Evolutionary conservation across 2,113 vertebrate genomes (phyloP).

Genomic region (Melanocharis versteri): DNA sequence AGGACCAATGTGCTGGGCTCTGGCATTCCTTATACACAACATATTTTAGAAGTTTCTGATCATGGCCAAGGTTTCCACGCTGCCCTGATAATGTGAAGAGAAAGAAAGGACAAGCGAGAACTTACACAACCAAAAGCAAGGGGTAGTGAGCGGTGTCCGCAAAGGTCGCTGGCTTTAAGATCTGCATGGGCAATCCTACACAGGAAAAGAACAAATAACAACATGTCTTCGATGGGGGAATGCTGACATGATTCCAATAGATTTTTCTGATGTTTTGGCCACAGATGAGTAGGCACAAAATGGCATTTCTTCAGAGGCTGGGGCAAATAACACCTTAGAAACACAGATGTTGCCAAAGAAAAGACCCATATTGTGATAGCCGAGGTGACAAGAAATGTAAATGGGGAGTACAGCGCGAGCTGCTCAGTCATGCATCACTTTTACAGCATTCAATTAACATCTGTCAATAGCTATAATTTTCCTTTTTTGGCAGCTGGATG

Average conservation of each 20-base stretch:
- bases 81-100: neutral
- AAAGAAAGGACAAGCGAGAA: neutral
- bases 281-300: neutral
- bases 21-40: neutral
- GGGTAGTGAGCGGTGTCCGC: slow-evolving; percentile 83
- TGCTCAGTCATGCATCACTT: neutral
- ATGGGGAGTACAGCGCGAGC: neutral
- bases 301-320: neutral
- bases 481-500: slow-evolving; percentile 32
- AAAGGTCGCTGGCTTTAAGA: slow-evolving; percentile 92
- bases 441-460: slow-evolving; percentile 29
- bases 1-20: accelerated
- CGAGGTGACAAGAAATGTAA: neutral
- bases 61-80: neutral
- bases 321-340: slow-evolving; percentile 20
- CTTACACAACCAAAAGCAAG: slow-evolving; percentile 90
- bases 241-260: neutral
- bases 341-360: neutral
- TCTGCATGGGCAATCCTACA: slow-evolving; percentile 86
- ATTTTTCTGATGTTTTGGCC: neutral
- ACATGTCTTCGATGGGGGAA: neutral
- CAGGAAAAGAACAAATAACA: neutral
- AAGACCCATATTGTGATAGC: neutral
- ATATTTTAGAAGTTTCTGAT: neutral
- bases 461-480: slow-evolving; percentile 49